Conservation (phyloP, 2,888 invertebrate species). For the Drosophila testacea region DNA sequence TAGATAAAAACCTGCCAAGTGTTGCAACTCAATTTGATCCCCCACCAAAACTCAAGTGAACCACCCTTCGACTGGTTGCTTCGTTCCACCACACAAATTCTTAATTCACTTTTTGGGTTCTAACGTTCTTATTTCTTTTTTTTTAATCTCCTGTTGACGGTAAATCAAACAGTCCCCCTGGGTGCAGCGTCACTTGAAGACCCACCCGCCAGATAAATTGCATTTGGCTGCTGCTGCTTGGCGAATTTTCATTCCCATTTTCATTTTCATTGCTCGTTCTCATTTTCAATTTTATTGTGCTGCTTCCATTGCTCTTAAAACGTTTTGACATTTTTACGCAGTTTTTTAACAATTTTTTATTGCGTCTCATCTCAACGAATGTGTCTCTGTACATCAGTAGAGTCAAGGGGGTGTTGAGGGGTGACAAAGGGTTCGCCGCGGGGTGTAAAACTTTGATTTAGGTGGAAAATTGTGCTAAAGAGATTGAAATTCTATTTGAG, state of each 20-base stretch:
- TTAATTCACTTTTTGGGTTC: conserved; percentile 76
- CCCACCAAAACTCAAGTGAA: conserved; percentile 19
- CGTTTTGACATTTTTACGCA: conserved; percentile 82
- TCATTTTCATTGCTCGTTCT: conserved; percentile 20
- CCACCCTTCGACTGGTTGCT: conserved; percentile 57
- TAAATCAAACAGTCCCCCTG: conserved; percentile 81
- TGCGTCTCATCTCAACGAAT: conserved; percentile 57
- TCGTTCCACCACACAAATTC: conserved; percentile 78
- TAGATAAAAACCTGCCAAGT: conserved; percentile 81
- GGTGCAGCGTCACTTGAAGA: conserved; percentile 73
- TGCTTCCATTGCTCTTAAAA: conserved; percentile 67
- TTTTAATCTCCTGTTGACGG: conserved; percentile 81
- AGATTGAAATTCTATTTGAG: conserved; percentile 47
- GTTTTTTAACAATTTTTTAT: conserved; percentile 59
- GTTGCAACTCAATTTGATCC: conserved; percentile 76
- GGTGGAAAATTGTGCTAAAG: conserved; percentile 44
- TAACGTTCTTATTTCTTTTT: conserved; percentile 30
- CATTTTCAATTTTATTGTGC: conserved; percentile 61
- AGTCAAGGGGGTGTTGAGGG: background rate
- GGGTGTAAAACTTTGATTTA: conserved; percentile 69
- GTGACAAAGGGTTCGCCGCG: conserved; percentile 65
- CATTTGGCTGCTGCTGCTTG: conserved; percentile 64
- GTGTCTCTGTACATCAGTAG: conserved; percentile 1
- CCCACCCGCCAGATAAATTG: conserved; percentile 66
- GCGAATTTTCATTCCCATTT: conserved; percentile 46